These are phyloP conservation scores for Mythimna pallens DNA, from an alignment of 2,888 invertebrate species.

Conservation along the genomic window DNA sequence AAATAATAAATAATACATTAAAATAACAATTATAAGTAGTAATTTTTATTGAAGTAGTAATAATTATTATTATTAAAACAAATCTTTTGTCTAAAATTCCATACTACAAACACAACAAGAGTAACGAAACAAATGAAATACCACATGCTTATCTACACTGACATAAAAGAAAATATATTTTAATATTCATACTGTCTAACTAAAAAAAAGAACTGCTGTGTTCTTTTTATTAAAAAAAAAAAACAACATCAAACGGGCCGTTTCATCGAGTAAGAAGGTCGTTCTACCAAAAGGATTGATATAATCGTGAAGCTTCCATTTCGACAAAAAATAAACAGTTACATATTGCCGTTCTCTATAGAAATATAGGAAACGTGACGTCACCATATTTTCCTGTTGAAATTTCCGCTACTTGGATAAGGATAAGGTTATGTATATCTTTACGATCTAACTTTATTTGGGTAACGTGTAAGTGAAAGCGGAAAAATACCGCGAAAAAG, in stretches of 20 bases:
- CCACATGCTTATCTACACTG: constrained; percentile 6
- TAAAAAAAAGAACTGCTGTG: too few relatives aligned
- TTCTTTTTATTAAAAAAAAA: constrained; percentile 17
- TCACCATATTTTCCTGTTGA: constrained; percentile 59
- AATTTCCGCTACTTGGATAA: constrained; percentile 65
- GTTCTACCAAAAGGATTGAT: constrained; percentile 38
- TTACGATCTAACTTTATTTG: constrained; percentile 56
- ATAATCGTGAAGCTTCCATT: constrained; percentile 37
- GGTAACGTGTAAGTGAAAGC: constrained; percentile 39
- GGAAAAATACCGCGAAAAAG: constrained; percentile 42
- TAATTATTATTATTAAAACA: too few relatives aligned
- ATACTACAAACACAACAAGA: background rate
- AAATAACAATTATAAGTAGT: too few relatives aligned
- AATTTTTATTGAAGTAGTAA: too few relatives aligned
- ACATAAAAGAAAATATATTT: constrained; percentile 38
- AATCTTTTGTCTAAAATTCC: background rate
- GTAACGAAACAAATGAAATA: constrained; percentile 1
- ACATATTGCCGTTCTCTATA: constrained; percentile 43
- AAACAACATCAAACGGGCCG: constrained; percentile 31
- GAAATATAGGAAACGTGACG: constrained; percentile 58
- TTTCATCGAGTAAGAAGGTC: constrained; percentile 28
- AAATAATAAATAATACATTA: too few relatives aligned
- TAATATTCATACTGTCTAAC: constrained; percentile 28
- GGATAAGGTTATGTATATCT: constrained; percentile 63
- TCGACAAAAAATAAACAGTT: constrained; percentile 57